Evolutionary conservation across 2,888 invertebrate species (phyloP).

Genomic region (Clitarchus hookeri): DNA sequence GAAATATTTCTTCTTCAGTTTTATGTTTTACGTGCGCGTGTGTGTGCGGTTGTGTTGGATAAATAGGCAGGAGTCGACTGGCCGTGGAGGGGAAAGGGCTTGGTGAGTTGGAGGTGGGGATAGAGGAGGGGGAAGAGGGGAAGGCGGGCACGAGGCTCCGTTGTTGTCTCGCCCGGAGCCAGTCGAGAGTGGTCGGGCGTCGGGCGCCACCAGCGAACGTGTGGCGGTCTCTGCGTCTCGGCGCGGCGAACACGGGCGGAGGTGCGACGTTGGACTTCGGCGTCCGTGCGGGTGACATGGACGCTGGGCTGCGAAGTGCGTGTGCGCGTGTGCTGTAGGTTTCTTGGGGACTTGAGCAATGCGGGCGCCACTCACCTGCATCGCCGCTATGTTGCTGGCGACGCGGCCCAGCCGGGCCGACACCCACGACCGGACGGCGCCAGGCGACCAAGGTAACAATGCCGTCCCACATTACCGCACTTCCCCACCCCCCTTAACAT

Average conservation of each 20-base stretch:
- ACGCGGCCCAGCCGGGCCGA: background rate
- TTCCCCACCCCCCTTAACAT: background rate
- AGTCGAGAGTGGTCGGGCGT: slow-evolving; percentile 3
- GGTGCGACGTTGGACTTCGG: no score
- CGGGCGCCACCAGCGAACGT: background rate
- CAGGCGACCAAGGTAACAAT: background rate
- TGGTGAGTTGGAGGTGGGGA: background rate
- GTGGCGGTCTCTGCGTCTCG: background rate
- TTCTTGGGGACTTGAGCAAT: background rate
- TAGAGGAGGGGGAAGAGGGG: background rate
- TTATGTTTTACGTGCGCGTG: no score
- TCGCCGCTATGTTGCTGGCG: background rate
- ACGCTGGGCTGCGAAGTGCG: background rate
- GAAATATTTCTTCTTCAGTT: no score
- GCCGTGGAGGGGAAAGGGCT: background rate
- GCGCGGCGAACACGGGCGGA: no score
- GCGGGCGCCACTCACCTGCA: background rate
- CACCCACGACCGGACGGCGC: background rate
- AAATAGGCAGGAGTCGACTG: background rate
- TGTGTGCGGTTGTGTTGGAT: background rate
- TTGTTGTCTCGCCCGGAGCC: background rate
- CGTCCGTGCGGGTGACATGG: background rate
- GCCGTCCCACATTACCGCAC: background rate
- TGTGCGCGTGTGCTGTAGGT: background rate
- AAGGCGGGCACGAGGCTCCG: slow-evolving; percentile 1